phyloP scores from a whole-genome alignment of 2,113 vertebrate species.

The Salvator merianae region DNA sequence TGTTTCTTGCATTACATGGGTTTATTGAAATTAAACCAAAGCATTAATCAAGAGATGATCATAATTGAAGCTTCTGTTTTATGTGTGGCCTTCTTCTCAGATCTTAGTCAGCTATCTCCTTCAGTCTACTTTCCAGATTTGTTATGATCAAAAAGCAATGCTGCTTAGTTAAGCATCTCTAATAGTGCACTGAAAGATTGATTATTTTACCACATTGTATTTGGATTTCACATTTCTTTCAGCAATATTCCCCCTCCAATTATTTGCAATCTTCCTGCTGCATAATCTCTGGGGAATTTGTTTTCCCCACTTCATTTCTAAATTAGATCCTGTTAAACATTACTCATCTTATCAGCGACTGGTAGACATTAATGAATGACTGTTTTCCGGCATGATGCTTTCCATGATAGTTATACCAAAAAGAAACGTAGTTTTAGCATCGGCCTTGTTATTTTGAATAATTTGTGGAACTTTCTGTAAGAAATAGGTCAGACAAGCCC shows the following conservation, averaged over 20 bases:
- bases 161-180: not conserved
- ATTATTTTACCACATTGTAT: not conserved
- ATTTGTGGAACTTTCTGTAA: conserved; percentile 19
- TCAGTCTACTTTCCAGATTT: fast-evolving
- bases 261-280: not conserved
- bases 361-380: conserved; percentile 21
- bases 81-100: too few relatives aligned
- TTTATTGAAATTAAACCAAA: too few relatives aligned
- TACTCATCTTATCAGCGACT: conserved; percentile 36
- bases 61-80: too few relatives aligned
- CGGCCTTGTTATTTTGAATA: conserved; percentile 7
- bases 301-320: conserved; percentile 3
- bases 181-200: not conserved
- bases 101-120: not conserved
- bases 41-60: too few relatives aligned
- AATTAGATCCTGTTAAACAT: conserved; percentile 22
- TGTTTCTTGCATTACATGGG: too few relatives aligned
- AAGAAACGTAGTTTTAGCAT: conserved; percentile 37
- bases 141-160: not conserved
- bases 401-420: conserved; percentile 7
- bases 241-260: not conserved
- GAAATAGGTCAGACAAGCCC: conserved; percentile 1
- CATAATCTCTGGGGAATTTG: not conserved
- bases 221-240: not conserved
- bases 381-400: conserved; percentile 36